Conservation (phyloP, 2,797 vertebrate species). For the Cephalopachus bancanus region DNA sequence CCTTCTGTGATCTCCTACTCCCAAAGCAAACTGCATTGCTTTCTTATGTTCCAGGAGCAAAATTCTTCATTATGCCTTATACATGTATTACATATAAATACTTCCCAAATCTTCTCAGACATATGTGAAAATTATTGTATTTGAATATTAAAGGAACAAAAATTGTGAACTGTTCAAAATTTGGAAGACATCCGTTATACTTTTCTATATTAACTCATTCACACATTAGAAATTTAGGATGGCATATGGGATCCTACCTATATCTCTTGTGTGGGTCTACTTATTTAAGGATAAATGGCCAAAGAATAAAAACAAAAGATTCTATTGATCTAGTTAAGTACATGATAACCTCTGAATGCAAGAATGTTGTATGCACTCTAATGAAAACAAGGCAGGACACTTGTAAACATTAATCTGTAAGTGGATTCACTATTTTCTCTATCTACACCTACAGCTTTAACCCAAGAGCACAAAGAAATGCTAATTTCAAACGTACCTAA, state of each 20-base stretch:
- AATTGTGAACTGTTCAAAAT: neutral
- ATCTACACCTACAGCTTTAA: neutral
- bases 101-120: neutral
- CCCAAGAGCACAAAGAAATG: neutral
- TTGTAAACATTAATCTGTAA: neutral
- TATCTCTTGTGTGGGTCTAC: neutral
- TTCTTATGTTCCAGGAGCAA: neutral
- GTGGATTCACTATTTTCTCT: neutral
- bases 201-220: neutral
- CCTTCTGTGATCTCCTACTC: slow-evolving; percentile 13
- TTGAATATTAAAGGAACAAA: neutral
- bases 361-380: neutral
- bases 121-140: slow-evolving; percentile 22
- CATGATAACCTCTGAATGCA: neutral
- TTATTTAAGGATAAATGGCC: neutral
- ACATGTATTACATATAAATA: neutral
- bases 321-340: neutral
- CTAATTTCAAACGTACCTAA: neutral
- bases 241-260: neutral
- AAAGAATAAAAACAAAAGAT: neutral
- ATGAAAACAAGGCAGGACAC: neutral
- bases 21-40: neutral
- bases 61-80: slow-evolving; percentile 33
- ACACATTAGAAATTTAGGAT: neutral
- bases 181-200: neutral